phyloP scores from a whole-genome alignment of 2,113 vertebrate species.

The Phalacrocorax brasilianus region DNA sequence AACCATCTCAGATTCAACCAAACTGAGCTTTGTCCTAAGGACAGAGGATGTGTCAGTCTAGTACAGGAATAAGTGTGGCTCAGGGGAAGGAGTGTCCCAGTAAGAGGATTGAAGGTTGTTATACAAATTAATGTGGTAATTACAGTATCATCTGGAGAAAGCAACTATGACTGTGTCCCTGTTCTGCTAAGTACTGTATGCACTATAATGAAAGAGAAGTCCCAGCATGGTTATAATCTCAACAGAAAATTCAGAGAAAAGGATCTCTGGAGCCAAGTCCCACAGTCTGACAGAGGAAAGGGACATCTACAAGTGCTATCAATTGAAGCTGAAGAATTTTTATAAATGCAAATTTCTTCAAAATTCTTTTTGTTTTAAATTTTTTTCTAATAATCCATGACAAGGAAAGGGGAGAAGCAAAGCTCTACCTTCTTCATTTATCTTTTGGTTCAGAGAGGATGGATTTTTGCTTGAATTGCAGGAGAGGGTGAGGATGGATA shows the following conservation, averaged over 20 bases:
- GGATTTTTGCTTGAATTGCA: not conserved
- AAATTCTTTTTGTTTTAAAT: not conserved
- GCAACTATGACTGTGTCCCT: conserved; percentile 47
- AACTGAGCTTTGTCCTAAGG: not conserved
- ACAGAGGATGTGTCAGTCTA: not conserved
- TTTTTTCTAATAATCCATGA: not conserved
- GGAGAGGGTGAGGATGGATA: not conserved
- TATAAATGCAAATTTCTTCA: not conserved
- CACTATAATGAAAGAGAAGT: not conserved
- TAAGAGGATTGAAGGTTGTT: conserved; percentile 56
- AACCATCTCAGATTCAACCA: not conserved
- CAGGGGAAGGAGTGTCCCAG: conserved; percentile 35
- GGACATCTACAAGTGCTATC: not conserved
- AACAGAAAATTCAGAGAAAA: not conserved
- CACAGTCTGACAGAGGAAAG: not conserved
- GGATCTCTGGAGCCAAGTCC: not conserved
- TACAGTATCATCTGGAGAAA: conserved; percentile 64
- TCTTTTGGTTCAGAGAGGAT: not conserved
- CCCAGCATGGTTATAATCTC: conserved; percentile 1
- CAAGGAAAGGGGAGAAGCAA: not conserved
- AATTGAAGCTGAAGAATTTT: not conserved
- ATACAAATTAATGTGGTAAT: conserved; percentile 66
- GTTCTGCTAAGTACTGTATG: conserved; percentile 1
- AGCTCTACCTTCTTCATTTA: not conserved
- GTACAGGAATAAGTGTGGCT: conserved; percentile 22